Evolutionary conservation across 2,797 vertebrate genomes (phyloP), one percentile per base, ranked within the genome.

Genomic region (Sebastes wilsoni): DNA sequence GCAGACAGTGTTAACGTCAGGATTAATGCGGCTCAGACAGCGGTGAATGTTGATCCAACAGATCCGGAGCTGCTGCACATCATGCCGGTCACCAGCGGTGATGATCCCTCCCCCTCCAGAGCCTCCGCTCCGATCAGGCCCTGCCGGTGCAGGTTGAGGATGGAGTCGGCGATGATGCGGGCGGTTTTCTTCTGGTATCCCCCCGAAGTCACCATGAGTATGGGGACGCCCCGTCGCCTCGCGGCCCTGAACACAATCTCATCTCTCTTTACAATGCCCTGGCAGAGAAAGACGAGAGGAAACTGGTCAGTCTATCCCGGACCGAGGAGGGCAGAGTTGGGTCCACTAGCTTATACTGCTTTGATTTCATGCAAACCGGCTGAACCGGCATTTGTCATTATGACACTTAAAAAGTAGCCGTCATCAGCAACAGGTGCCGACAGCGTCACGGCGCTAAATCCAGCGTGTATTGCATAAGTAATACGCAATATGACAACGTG

Each of bases 131-230:
- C 95, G 32, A 99, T 97, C 75, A 99, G 95, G 25, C 96, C 96
- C 87, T 96, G 92, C 62, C 28, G 84, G 27, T 95, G 95, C 84
- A 99, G 77, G 86, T 99, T 99, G 28, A 99, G 95, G 88, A 99
- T 98, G 87, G 98, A 99, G 95, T 99, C 98, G 0, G 98, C 98
- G 13, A 99, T 99, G 89, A 99, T 97, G 12, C 97, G 96, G 0
- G 98, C 98, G 0, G 98, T 99, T 81, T 96, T 96, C 94, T 97
- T 99, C 95, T 98, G 98, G 92, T 99, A 99, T 4, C 98, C 98
- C 0, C 98, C 98, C 0, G 98, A 99, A 0, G 98, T 99, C 85
- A 99, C 96, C 98, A 99, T 99, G 61, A 99, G 96, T 79, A 99
- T 96, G 4, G 98, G 98, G 52, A 99, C 90, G 1, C 93, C 90